Evolutionary conservation across 2,888 invertebrate species (phyloP), one percentile per base, ranked within the genome.

Genomic region (Drosophila tripunctata): DNA sequence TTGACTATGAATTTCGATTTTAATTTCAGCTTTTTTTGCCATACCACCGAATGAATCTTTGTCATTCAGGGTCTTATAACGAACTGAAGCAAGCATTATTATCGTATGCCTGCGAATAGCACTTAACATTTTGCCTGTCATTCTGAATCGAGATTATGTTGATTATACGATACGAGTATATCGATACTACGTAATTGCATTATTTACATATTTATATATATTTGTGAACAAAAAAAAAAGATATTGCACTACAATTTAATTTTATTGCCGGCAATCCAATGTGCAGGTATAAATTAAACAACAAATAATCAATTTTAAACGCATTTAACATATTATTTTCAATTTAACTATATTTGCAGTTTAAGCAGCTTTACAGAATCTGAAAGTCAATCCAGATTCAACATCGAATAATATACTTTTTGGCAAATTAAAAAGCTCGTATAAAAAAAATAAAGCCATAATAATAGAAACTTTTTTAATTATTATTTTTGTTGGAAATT

Each of bases 51-150:
- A 17, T 45, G 35, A 70, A 31, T 48, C 54, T 55, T 55, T 58
- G 63, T 57, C 64, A 75, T 73, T 47, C 41, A 21, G 47, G 10
- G 44, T 14, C 52, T 62, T 50, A 38, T 51, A 74, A 43, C 33
- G 50, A 58, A 38, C 40, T 36, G 40, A 57, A 47, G 43, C 43
- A 15, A 21, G 22, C 52, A 52, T 52, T 31, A 33, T 52, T 31
- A 33, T 41, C 22, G 52, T 8, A 35, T 50, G 57, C 17, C 10
- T 35, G 27, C 5, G n/a, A 33, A 50, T 22, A 57, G 47, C 43
- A 60, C 56, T 65, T 64, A 48, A 14, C 40, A 52, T 54, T 58
- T 41, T 31, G 51, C 56, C 24, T 65, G 83, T 78, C 78, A 78
- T 60, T 55, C 35, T 68, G 72, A 78, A 58, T 17, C 30, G 41